Evolutionary conservation across 2,888 invertebrate species (phyloP).

Genomic region (Meteorus colon): DNA sequence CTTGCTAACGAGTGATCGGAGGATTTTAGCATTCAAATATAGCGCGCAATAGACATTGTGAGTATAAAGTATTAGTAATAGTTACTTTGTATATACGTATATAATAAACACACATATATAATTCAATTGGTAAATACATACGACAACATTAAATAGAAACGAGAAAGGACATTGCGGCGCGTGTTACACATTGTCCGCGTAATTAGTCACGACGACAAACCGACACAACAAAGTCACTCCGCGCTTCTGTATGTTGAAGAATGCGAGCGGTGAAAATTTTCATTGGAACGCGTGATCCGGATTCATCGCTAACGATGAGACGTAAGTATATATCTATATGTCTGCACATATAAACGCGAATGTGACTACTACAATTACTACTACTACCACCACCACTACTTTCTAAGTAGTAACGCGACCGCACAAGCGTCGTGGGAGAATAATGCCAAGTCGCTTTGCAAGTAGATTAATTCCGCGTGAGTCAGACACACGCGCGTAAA

Average conservation of each 20-base stretch:
- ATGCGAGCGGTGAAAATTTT: conserved; percentile 43
- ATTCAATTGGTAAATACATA: conserved; percentile 14
- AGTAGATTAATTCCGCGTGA: conserved; percentile 48
- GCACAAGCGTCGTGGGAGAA: conserved; percentile 37
- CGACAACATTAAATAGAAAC: conserved; percentile 33
- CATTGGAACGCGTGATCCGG: conserved; percentile 50
- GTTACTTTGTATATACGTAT: neutral
- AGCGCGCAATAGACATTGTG: conserved; percentile 37
- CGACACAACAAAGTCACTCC: neutral
- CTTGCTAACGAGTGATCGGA: conserved; percentile 56
- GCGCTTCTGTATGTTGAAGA: conserved; percentile 17
- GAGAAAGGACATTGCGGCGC: conserved; percentile 47
- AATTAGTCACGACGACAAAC: conserved; percentile 53
- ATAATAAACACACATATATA: neutral
- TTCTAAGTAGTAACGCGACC: conserved; percentile 36
- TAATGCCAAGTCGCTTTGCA: conserved; percentile 24
- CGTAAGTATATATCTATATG: neutral
- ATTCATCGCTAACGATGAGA: conserved; percentile 43
- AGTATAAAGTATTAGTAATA: conserved; percentile 20
- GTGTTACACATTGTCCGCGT: conserved; percentile 54
- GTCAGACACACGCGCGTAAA: conserved; percentile 40
- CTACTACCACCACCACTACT: conserved; percentile 9
- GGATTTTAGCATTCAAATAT: conserved; percentile 55
- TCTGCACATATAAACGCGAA: neutral
- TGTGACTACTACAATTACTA: neutral